phyloP scores from a whole-genome alignment of 2,113 vertebrate genomes.

The Myodes glareolus region DNA sequence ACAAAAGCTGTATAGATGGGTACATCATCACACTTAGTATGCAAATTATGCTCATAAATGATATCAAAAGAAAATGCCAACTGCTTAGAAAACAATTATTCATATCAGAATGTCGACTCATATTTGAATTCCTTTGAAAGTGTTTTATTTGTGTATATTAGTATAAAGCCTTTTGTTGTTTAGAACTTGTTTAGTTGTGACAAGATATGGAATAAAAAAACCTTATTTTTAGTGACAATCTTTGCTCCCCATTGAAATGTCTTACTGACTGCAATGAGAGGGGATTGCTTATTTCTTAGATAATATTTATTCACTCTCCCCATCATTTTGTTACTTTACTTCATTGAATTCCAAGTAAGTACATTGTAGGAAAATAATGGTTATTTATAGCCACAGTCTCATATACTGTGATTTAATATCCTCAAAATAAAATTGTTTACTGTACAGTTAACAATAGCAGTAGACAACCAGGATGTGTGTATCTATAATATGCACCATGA shows the following conservation, averaged over 20 bases:
- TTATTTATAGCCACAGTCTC: neutral
- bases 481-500: neutral
- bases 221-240: neutral
- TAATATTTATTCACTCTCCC: neutral
- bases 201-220: slow-evolving; percentile 9
- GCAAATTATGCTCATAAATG: neutral
- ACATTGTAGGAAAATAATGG: neutral
- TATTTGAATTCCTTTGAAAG: neutral
- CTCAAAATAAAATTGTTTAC: neutral
- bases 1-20: neutral
- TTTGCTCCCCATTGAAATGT: neutral
- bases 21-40: neutral
- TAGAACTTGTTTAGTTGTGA: neutral
- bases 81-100: neutral
- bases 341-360: neutral
- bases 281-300: neutral
- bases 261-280: neutral
- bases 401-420: neutral
- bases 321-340: neutral
- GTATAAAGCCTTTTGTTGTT: neutral
- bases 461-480: neutral
- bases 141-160: neutral
- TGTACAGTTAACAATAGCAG: neutral
- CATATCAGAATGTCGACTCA: neutral
- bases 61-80: neutral